Evolutionary conservation across 2,888 invertebrate species (phyloP).

Genomic region (Girardia tigrina): DNA sequence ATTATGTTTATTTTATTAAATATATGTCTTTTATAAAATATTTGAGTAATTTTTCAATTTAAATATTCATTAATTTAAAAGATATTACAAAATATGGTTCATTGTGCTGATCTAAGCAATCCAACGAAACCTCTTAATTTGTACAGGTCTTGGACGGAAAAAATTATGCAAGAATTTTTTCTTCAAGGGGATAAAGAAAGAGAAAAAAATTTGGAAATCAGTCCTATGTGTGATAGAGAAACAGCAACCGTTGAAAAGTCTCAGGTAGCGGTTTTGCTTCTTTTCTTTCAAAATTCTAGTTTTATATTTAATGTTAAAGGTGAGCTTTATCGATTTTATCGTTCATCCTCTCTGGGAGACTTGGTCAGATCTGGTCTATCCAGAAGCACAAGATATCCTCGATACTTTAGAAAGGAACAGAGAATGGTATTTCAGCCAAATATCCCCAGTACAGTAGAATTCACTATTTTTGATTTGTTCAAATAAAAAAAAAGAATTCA

Average conservation of each 20-base stretch:
- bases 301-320: slow-evolving; percentile 52
- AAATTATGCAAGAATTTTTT: slow-evolving; percentile 97
- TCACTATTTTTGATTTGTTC: too few species aligned
- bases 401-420: slow-evolving; percentile 95
- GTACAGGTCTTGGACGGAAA: slow-evolving; percentile 80
- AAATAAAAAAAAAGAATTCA: too few species aligned
- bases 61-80: too few species aligned
- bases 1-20: too few species aligned
- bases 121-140: slow-evolving; percentile 72
- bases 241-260: slow-evolving; percentile 94
- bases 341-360: slow-evolving; percentile 99
- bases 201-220: slow-evolving; percentile 85
- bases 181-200: slow-evolving; percentile 89
- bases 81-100: too few species aligned
- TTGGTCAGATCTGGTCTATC: slow-evolving; percentile 96
- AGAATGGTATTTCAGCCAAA: slow-evolving; percentile 70
- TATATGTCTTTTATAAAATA: too few species aligned
- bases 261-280: slow-evolving; percentile 58
- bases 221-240: slow-evolving; percentile 95
- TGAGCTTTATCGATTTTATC: slow-evolving; percentile 98
- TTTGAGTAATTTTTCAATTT: too few species aligned
- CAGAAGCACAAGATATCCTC: slow-evolving; percentile 91
- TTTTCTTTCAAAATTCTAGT: neutral
- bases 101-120: too few species aligned
- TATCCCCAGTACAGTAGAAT: slow-evolving; percentile 29